phyloP scores from a whole-genome alignment of 1,140 invertebrate genomes.

The Tetraneura akinire region DNA sequence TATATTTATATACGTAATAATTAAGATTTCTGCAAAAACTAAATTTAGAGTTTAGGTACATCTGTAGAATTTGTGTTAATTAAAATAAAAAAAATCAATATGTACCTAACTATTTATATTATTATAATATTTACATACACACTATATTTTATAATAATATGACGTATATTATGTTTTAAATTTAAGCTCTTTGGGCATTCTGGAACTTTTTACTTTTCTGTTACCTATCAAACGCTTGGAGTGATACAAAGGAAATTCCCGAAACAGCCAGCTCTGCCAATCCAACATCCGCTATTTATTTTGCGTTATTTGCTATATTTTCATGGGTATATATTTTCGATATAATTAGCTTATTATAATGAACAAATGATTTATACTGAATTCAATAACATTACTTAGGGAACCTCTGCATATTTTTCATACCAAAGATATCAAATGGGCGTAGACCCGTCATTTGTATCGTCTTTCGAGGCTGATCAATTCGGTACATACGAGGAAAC shows the following conservation, averaged over 20 bases:
- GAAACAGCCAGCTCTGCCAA: slow-evolving; percentile 43
- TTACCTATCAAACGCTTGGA: slow-evolving; percentile 40
- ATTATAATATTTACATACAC: too few relatives aligned
- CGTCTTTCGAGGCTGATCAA: slow-evolving; percentile 43
- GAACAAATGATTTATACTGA: not conserved
- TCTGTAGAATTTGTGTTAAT: too few relatives aligned
- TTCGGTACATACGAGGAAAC: slow-evolving; percentile 39
- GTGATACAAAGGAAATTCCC: slow-evolving; percentile 33
- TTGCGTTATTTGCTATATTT: slow-evolving; percentile 45
- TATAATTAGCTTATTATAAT: too few relatives aligned
- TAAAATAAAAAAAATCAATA: too few relatives aligned
- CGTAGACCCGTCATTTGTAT: slow-evolving; percentile 34
- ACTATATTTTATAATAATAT: too few relatives aligned
- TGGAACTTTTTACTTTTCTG: slow-evolving; percentile 46
- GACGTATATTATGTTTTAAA: too few relatives aligned
- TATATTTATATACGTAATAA: too few relatives aligned
- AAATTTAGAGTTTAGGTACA: too few relatives aligned
- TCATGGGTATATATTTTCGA: slow-evolving; percentile 32
- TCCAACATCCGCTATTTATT: slow-evolving; percentile 47
- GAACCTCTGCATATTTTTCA: slow-evolving; percentile 24
- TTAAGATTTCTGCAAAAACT: too few relatives aligned
- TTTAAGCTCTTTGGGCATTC: slow-evolving; percentile 42
- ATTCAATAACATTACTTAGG: not conserved
- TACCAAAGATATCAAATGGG: slow-evolving; percentile 45
- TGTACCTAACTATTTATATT: too few relatives aligned